Base-by-base conservation (phyloP, 1,140 invertebrate species). In the Pseudachorutes palmiensis region DNA sequence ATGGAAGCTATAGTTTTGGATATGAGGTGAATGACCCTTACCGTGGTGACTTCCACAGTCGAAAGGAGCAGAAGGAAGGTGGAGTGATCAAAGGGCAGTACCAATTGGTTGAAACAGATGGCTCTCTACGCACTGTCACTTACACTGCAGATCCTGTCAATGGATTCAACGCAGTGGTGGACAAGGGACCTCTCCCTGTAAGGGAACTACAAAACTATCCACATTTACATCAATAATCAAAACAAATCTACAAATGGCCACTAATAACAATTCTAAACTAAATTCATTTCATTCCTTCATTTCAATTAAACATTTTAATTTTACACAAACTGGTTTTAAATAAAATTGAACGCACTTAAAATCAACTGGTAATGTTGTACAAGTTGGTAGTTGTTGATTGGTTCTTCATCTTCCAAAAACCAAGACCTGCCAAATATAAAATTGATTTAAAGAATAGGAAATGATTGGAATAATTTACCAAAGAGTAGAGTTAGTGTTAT, bases 41-140 rank as follows among this genome's bases (percentile, higher is more conserved):
- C 71, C 77, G 59, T 70, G 74, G 77, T 22, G 73, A 75, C 51
- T 29, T 41, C n/a, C 68, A 75, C 61, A 65, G 49, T 31, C 60
- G 60, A 14, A 22, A 29, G 12, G 59, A 61, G 24, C 16, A 16
- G 12, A 5, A 24, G 3, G 59, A 61, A 14, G 59, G 59, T 5
- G 59, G 29, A 9, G 16, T 30, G 29, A 29, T 61, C 12, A 61
- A 16, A 9, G 59, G 59, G 12, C 16, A 30, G 12, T 61, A 61
- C 30, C 12, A 19, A 14, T 24, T 61, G 5, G 16, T 61, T 29
- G 16, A 61, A 29, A 16, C 59, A 9, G 59, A 61, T 61, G 48
- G 64, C 9, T 28, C 32, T 12, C 19, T 64, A 1, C 61, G 73
- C 31, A 72, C 64, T n/a, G 74, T 72, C 1, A 66, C 66, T 12